Evolutionary conservation across 1,140 invertebrate species (phyloP).

Genomic region (Drosophila pachea): DNA sequence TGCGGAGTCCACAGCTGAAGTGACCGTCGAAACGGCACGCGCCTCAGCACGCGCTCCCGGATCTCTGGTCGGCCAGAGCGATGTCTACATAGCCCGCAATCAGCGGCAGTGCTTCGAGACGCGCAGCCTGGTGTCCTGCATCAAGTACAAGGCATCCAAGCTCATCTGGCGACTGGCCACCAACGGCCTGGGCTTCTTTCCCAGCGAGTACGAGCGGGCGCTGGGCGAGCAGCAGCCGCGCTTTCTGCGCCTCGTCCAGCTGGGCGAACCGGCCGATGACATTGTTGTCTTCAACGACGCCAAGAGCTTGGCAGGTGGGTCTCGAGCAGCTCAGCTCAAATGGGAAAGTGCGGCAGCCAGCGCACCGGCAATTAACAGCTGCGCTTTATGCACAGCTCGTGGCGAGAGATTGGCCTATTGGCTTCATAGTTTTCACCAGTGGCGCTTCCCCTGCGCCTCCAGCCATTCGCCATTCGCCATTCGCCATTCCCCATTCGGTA

Average conservation of each 20-base stretch:
- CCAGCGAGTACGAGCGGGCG: slow-evolving; percentile 66
- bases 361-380: slow-evolving; percentile 25
- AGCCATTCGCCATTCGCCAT: not conserved
- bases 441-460: not conserved
- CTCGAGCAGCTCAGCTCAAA: not conserved
- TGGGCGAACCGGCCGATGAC: slow-evolving; percentile 67
- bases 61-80: slow-evolving; percentile 35
- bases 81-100: slow-evolving; percentile 65
- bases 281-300: slow-evolving; percentile 68
- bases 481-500: too few relatives aligned
- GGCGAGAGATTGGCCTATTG: slow-evolving; percentile 9
- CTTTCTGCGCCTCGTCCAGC: slow-evolving; percentile 61
- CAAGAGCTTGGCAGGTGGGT: slow-evolving; percentile 71
- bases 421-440: slow-evolving; percentile 21
- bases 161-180: slow-evolving; percentile 74
- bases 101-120: slow-evolving; percentile 70
- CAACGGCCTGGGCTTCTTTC: slow-evolving; percentile 72
- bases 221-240: slow-evolving; percentile 43
- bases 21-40: slow-evolving; percentile 1
- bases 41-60: slow-evolving; percentile 25
- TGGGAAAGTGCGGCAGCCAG: slow-evolving; percentile 29
- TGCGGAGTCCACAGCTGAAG: not conserved
- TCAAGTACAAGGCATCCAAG: slow-evolving; percentile 72
- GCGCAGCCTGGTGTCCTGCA: slow-evolving; percentile 71
- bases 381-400: slow-evolving; percentile 10